Percentiles rank a stretch among this genome's conserved stretches.
Conservation (phyloP, 2,888 invertebrate species). For the Sminthurinus aureus region DNA sequence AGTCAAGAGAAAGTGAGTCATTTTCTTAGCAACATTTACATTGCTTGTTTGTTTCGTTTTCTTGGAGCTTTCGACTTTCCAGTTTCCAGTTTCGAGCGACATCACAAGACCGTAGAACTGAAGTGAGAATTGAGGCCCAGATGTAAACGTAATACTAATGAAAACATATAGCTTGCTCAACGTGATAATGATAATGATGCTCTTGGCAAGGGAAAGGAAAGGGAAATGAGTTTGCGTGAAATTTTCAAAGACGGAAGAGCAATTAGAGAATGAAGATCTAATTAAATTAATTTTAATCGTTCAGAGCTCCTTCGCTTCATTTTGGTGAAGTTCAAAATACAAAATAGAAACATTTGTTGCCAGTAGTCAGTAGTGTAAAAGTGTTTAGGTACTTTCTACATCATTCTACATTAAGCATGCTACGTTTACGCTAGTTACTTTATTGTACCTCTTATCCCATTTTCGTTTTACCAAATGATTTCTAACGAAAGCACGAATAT, state of each 20-base stretch:
- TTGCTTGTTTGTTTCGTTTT: too few species aligned
- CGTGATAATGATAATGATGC: not conserved
- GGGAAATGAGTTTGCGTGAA: conserved; percentile 2
- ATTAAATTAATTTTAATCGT: conserved; percentile 11
- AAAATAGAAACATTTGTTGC: not conserved
- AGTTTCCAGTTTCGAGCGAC: too few species aligned
- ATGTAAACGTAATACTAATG: not conserved
- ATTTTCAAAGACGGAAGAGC: conserved; percentile 2
- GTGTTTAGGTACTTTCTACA: not conserved
- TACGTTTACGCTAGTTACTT: too few species aligned
- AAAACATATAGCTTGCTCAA: not conserved
- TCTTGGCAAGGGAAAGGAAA: not conserved
- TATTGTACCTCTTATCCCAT: too few species aligned
- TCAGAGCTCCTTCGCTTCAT: not conserved
- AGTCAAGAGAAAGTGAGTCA: not conserved
- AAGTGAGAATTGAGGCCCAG: too few species aligned
- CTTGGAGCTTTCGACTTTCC: too few species aligned
- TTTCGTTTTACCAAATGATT: too few species aligned
- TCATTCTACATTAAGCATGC: not conserved
- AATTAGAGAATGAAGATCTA: not conserved
- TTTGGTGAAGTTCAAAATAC: not conserved
- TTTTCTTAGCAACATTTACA: not conserved
- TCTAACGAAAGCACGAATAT: too few species aligned
- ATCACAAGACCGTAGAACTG: too few species aligned
- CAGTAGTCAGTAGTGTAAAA: not conserved